Base-by-base conservation (phyloP, 2,888 invertebrate species). In the Cheilosia vulpina region DNA sequence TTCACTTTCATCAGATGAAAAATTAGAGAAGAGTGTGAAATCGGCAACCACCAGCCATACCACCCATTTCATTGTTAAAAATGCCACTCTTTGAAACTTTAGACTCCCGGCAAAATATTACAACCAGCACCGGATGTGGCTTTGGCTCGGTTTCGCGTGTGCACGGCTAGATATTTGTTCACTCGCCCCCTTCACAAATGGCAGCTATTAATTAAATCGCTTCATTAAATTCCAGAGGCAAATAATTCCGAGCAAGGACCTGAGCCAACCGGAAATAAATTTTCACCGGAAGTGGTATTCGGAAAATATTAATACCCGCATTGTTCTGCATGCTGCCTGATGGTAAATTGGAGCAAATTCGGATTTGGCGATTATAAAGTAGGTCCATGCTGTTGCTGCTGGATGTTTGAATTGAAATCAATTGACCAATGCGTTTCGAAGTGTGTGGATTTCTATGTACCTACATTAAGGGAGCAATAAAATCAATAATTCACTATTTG, bases 161-260 rank as follows among this genome's bases (percentile, higher is more conserved):
- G 19, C 50, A 71, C 21, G 62, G 50, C n/a, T 75, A 50, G 50
- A 63, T 43, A 68, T 68, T 68, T 73, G 55, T 24, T n/a, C 41
- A 63, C 13, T 45, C 68, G 43, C 19, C 21, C 21, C 21, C 19
- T 1, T 13, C 5, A 31, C 2, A 73, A 73, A 52, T 52, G 78
- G 57, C 45, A 47, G 73, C 78, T 68, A 79, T 79, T 83, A 73
- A 83, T 78, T 83, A 83, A 83, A 73, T 73, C 72, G 83, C 83
- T 78, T 78, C 83, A 83, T 83, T 83, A 52, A 83, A 83, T 78
- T 78, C 73, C 72, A 38, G 55, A 50, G 73, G 63, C 62, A 69
- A 83, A 73, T 78, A 78, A 62, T 73, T 62, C 17, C 66, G 50
- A 57, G 27, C 50, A 68, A 73, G 63, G 43, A 57, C 52, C 57